Evolutionary conservation across 1,140 invertebrate species (phyloP).

Genomic region (Brachionus plicatilis): DNA sequence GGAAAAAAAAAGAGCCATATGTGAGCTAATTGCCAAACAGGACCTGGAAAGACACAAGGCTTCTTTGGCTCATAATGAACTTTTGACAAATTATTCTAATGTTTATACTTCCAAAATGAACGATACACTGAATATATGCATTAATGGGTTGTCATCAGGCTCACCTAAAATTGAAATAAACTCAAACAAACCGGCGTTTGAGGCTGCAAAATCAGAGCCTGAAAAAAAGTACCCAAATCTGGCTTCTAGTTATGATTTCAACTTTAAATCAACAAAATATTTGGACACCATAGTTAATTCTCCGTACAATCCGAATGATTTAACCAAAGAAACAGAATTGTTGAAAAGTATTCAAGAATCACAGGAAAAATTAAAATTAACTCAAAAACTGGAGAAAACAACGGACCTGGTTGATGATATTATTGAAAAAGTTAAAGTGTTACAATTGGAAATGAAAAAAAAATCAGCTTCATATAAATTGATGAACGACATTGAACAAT

Average conservation of each 20-base stretch:
- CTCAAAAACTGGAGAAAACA: slow-evolving; percentile 23
- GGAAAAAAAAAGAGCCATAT: background rate
- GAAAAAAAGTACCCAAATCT: background rate
- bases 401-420: slow-evolving; percentile 29
- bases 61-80: background rate
- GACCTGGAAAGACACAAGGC: slow-evolving; percentile 24
- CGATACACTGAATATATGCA: slow-evolving; percentile 10
- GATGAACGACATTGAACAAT: background rate
- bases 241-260: background rate
- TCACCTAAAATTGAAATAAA: slow-evolving; percentile 20
- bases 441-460: slow-evolving; percentile 33
- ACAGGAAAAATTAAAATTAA: background rate
- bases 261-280: background rate
- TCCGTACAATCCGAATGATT: background rate
- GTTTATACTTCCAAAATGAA: background rate
- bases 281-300: slow-evolving; percentile 14
- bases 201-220: background rate
- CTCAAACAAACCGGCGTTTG: background rate
- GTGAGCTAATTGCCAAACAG: background rate
- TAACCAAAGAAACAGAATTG: background rate
- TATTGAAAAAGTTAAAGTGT: slow-evolving; percentile 18
- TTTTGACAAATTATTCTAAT: background rate
- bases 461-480: slow-evolving; percentile 13
- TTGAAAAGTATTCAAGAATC: slow-evolving; percentile 11
- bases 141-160: background rate